phyloP scores from a whole-genome alignment of 2,888 invertebrate genomes.

The Scaptomyza tumidula region DNA sequence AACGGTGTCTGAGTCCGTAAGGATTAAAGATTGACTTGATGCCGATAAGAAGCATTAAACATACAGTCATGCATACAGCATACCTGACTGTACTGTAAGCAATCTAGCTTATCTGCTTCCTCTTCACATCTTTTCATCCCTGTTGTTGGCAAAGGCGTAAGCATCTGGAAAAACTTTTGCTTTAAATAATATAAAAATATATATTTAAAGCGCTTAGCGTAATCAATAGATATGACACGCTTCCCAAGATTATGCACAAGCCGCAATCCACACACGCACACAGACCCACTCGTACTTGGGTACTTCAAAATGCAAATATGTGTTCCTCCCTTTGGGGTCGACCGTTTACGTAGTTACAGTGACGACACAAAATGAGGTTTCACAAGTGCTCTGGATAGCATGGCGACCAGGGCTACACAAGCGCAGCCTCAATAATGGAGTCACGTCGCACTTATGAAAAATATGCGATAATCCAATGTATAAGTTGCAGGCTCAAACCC shows the following conservation, averaged over 20 bases:
- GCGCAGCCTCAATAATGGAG: slow-evolving; percentile 73
- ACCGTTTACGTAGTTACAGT: slow-evolving; percentile 56
- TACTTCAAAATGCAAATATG: slow-evolving; percentile 64
- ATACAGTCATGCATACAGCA: not conserved
- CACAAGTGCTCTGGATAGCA: slow-evolving; percentile 33
- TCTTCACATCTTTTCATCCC: not conserved
- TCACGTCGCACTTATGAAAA: slow-evolving; percentile 82
- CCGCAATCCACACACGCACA: slow-evolving; percentile 16
- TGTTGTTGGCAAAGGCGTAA: not conserved
- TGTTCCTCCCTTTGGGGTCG: slow-evolving; percentile 35
- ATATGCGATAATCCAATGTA: slow-evolving; percentile 79
- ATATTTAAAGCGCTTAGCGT: slow-evolving; percentile 37
- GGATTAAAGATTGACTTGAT: not conserved
- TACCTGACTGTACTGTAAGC: not conserved
- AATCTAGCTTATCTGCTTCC: not conserved
- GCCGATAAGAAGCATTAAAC: not conserved
- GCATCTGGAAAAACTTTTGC: slow-evolving; percentile 24
- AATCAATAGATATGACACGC: slow-evolving; percentile 62
- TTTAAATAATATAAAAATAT: slow-evolving; percentile 42
- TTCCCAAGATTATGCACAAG: slow-evolving; percentile 29
- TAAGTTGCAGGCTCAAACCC: slow-evolving; percentile 51
- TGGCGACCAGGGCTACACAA: slow-evolving; percentile 2
- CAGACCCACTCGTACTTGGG: slow-evolving; percentile 9
- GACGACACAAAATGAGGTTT: slow-evolving; percentile 63
- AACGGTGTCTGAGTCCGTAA: not conserved